These are phyloP conservation scores for Oeneis ivallda DNA, from an alignment of 2,888 invertebrate genomes.

Conservation along the genomic window DNA sequence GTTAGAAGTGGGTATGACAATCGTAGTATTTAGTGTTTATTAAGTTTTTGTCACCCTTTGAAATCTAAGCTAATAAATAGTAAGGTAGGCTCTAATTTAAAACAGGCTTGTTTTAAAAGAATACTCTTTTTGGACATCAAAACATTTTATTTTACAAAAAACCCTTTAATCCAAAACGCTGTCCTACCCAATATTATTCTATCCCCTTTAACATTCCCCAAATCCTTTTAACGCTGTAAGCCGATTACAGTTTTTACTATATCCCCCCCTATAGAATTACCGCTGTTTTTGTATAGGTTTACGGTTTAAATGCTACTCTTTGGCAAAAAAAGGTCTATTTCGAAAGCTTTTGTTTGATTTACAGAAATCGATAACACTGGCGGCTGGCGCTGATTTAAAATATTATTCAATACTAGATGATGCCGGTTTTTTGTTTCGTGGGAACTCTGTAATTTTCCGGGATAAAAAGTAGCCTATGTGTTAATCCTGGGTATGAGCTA, in stretches of 20 bases:
- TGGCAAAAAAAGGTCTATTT: constrained; percentile 22
- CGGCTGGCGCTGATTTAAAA: background rate
- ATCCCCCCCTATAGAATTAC: constrained; percentile 40
- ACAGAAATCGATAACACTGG: constrained; percentile 9
- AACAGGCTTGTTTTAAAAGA: background rate
- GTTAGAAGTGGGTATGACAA: no score
- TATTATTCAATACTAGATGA: background rate
- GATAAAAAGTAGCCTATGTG: no score
- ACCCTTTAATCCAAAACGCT: constrained; percentile 21
- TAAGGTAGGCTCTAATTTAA: no score
- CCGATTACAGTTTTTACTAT: constrained; percentile 40
- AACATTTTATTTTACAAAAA: constrained; percentile 4
- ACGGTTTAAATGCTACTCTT: constrained; percentile 28
- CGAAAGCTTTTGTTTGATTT: constrained; percentile 23
- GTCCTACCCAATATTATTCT: constrained; percentile 21
- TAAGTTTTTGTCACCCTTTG: no score
- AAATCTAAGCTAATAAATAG: no score
- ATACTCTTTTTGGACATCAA: constrained; percentile 9
- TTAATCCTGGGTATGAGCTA: no score
- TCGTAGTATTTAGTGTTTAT: no score
- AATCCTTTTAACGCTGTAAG: constrained; percentile 43
- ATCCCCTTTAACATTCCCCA: constrained; percentile 28
- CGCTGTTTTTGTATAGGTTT: constrained; percentile 39
- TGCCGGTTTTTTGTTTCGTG: no score
- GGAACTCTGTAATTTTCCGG: no score